Evolutionary conservation across 2,113 vertebrate species (phyloP).

Genomic region (Monarcha castaneiventris): DNA sequence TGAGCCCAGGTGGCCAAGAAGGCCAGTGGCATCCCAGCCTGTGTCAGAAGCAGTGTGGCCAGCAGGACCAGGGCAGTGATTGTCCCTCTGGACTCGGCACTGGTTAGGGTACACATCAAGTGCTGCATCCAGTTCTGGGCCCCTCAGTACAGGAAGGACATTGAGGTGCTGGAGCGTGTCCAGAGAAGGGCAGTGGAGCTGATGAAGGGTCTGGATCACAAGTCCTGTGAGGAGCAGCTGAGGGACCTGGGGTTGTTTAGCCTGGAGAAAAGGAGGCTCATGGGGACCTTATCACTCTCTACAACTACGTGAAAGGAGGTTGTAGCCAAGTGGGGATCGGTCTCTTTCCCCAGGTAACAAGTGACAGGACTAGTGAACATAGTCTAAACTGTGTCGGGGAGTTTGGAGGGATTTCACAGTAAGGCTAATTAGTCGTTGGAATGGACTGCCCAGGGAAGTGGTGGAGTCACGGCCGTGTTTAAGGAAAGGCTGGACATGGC

Average conservation of each 20-base stretch:
- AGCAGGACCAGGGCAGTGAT: not conserved
- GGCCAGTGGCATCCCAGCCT: not conserved
- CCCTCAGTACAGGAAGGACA: accelerated
- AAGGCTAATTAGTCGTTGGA: not conserved
- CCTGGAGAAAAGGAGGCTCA: not conserved
- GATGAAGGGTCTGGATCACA: not conserved
- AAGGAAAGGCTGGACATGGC: not conserved
- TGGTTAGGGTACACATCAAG: too few species aligned
- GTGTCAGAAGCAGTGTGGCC: not conserved
- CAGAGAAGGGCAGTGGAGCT: accelerated
- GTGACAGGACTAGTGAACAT: not conserved
- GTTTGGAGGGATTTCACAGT: not conserved
- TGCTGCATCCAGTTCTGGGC: not conserved
- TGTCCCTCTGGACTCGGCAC: not conserved
- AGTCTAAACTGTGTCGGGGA: not conserved
- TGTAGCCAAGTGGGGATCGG: too few species aligned
- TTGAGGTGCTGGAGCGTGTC: not conserved
- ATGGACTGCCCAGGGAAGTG: not conserved
- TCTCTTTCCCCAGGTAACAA: not conserved
- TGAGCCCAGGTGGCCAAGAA: not conserved
- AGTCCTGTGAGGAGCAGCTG: not conserved
- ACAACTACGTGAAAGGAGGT: too few species aligned
- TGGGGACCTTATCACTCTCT: not conserved
- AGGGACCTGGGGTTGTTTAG: accelerated
- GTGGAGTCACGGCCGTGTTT: not conserved